Base-by-base conservation (phyloP, 2,888 invertebrate genomes). In the Dryadula phaetusa region DNA sequence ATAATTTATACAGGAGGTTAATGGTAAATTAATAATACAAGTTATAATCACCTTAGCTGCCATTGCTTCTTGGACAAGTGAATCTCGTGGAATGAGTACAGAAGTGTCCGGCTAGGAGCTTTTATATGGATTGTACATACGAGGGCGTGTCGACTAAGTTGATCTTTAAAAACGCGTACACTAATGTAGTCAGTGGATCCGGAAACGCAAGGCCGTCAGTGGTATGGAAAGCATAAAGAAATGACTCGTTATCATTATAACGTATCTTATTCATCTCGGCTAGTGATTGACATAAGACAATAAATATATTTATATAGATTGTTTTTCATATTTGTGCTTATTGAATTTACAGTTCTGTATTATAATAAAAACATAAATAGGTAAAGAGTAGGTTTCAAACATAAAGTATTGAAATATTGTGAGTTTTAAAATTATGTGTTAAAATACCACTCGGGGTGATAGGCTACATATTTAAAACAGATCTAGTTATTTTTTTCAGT, bases 101-200 rank as follows among this genome's bases (percentile, higher is more conserved):
- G 82, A 80, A 78, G 78, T 72, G 75, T 74, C 73, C 67, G 49
- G 72, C 73, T 74, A 74, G 74, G 81, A 84, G 87, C 85, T 90
- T 90, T 82, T 92, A 92, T 92, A 92, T 79, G 81, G 73, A 82
- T 78, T 75, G 76, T 62, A 73, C 76, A 76, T 75, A 81, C 80
- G 89, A 85, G 82, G 90, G 90, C 90, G 91, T 85, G 88, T 83
- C 74, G 75, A 76, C 80, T 79, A 80, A 75, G 81, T 81, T 88
- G 90, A 89, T 89, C 87, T 91, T 88, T 87, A 86, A 81, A 76
- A 73, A 76, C 72, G 75, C 75, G 56, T 56, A 73, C 71, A 72
- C 73, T 77, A 70, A 72, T 72, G 74, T 73, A 70, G 47, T 72
- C 72, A 75, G 78, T 78, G 79, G 76, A 78, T 81, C 77, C 79